phyloP scores from a whole-genome alignment of 1,140 invertebrate species.

The Elymnias hypermnestra region DNA sequence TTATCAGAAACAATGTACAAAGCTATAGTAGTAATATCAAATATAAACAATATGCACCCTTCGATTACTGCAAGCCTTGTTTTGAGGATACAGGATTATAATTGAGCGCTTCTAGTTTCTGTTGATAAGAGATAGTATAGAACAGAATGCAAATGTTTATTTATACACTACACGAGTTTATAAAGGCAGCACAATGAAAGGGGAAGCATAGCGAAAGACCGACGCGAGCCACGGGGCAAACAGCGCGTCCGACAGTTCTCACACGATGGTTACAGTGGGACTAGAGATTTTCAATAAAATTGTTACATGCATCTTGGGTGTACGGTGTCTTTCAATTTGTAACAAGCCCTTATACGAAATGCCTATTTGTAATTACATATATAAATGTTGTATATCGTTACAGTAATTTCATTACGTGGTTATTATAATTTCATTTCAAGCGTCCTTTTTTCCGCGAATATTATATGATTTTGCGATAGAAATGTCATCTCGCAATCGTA shows the following conservation, averaged over 20 bases:
- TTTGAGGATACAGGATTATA: conserved; percentile 68
- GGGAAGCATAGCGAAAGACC: conserved; percentile 63
- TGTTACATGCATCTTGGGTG: conserved; percentile 64
- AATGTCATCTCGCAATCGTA: too few relatives aligned
- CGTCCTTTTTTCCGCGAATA: too few relatives aligned
- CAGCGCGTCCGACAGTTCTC: conserved; percentile 36
- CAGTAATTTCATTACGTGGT: conserved; percentile 75
- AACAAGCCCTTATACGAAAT: conserved; percentile 75
- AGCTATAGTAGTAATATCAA: conserved; percentile 78
- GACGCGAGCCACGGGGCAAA: conserved; percentile 23
- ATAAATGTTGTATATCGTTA: conserved; percentile 71
- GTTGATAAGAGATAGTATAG: conserved; percentile 64
- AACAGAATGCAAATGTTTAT: conserved; percentile 74
- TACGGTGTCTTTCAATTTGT: conserved; percentile 68
- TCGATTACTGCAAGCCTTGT: conserved; percentile 75
- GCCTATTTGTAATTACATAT: conserved; percentile 73
- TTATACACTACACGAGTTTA: conserved; percentile 68
- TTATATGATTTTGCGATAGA: too few relatives aligned
- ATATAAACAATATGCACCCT: conserved; percentile 77
- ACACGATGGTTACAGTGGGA: conserved; percentile 74
- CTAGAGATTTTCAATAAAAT: conserved; percentile 73
- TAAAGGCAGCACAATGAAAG: conserved; percentile 65
- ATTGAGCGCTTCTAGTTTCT: conserved; percentile 75
- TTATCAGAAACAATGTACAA: conserved; percentile 78
- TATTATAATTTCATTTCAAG: conserved; percentile 66